phyloP scores from a whole-genome alignment of 2,797 vertebrate species.

The Oryzias sinensis region DNA sequence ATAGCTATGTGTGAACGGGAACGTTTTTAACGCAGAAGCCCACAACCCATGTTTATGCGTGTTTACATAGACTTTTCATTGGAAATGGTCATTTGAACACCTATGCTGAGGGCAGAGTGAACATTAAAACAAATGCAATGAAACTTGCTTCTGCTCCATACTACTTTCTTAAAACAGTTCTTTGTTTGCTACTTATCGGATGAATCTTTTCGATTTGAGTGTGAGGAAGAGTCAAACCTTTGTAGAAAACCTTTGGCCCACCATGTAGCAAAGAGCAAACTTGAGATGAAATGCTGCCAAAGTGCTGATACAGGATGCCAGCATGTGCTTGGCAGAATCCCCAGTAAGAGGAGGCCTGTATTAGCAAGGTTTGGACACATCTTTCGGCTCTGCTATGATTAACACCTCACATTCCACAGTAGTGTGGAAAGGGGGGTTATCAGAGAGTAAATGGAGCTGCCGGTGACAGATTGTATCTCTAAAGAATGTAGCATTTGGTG shows the following conservation, averaged over 20 bases:
- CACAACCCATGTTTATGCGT: no score
- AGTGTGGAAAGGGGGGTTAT: slow-evolving; percentile 37
- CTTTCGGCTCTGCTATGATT: slow-evolving; percentile 34
- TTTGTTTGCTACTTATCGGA: slow-evolving; percentile 1
- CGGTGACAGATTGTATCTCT: slow-evolving; percentile 21
- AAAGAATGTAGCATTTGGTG: slow-evolving; percentile 6
- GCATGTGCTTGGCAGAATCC: slow-evolving; percentile 51
- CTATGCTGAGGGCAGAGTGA: no score
- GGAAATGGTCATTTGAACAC: no score
- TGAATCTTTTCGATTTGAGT: not conserved
- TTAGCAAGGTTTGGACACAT: slow-evolving; percentile 62
- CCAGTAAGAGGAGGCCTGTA: slow-evolving; percentile 51
- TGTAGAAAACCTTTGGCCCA: slow-evolving; percentile 9
- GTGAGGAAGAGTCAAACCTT: slow-evolving; percentile 12
- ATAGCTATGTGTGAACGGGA: no score
- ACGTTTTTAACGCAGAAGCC: no score
- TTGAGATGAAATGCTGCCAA: slow-evolving; percentile 32
- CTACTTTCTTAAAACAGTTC: not conserved
- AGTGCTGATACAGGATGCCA: slow-evolving; percentile 30
- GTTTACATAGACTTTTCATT: no score
- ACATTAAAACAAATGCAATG: slow-evolving; percentile 26
- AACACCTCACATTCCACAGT: slow-evolving; percentile 65
- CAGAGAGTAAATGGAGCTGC: slow-evolving; percentile 18
- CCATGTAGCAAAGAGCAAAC: slow-evolving; percentile 13
- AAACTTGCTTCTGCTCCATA: slow-evolving; percentile 9